Percentiles rank a stretch among this genome's conserved stretches.
Evolutionary conservation across 2,113 vertebrate genomes (phyloP).

Genomic region (Actenoides lindsayi): DNA sequence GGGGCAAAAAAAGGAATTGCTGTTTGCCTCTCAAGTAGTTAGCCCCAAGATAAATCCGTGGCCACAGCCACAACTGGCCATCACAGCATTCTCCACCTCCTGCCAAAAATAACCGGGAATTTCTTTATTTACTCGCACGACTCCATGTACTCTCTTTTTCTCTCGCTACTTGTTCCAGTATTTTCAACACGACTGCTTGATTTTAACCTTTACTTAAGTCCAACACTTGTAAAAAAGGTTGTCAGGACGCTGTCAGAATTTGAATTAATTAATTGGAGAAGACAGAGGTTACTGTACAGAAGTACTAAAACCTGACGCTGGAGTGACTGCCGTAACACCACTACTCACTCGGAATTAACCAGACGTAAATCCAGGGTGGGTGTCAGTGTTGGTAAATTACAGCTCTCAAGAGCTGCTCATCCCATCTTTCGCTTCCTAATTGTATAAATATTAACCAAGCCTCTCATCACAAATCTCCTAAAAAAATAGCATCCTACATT

Average conservation of each 20-base stretch:
- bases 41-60: constrained; percentile 33
- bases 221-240: neutral
- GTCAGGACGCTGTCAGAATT: neutral
- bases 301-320: neutral
- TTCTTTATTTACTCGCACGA: constrained; percentile 49
- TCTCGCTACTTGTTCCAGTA: neutral
- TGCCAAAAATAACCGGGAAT: constrained; percentile 38
- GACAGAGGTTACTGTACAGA: neutral
- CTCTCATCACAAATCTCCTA: neutral
- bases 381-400: neutral
- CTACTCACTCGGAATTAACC: neutral
- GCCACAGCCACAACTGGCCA: constrained; percentile 3
- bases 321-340: neutral
- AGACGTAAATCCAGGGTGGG: neutral
- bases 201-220: neutral
- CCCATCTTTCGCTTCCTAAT: neutral
- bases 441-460: constrained; percentile 25
- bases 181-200: neutral
- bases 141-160: constrained; percentile 30
- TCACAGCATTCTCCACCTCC: constrained; percentile 11
- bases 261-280: neutral
- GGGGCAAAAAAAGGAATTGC: neutral
- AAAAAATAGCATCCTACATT: neutral
- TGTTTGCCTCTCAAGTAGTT: neutral
- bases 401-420: neutral